These are phyloP conservation scores for Drosophila melanosoma DNA, from an alignment of 2,888 invertebrate species.

Conservation along the genomic window DNA sequence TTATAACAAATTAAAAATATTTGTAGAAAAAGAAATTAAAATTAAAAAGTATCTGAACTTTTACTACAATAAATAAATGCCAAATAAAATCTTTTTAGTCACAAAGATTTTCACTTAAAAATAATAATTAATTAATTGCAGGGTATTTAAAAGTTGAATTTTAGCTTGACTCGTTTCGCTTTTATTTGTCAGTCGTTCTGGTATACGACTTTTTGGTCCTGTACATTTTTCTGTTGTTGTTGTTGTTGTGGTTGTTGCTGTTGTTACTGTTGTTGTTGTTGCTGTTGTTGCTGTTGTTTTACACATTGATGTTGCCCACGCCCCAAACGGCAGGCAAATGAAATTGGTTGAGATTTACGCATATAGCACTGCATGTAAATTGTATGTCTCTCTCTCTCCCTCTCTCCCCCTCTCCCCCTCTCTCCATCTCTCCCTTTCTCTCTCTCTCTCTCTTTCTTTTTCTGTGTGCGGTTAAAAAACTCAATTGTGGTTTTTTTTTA, in stretches of 20 bases:
- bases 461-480: slow-evolving; percentile 47
- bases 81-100: not conserved
- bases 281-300: slow-evolving; percentile 26
- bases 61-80: not conserved
- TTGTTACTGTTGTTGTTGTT: not conserved
- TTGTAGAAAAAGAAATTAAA: not conserved
- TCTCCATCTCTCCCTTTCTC: not conserved
- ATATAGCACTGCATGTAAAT: slow-evolving; percentile 54
- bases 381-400: not conserved
- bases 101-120: fast-evolving
- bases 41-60: fast-evolving
- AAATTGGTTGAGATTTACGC: slow-evolving; percentile 73
- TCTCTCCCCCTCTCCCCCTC: not conserved
- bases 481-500: slow-evolving; percentile 79
- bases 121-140: not conserved
- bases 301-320: slow-evolving; percentile 14
- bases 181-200: slow-evolving; percentile 36
- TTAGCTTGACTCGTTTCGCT: not conserved
- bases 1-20: not conserved
- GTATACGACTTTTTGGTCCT: slow-evolving; percentile 41
- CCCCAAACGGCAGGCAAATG: slow-evolving; percentile 43
- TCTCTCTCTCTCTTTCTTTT: no score
- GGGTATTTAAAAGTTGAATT: slow-evolving; percentile 18
- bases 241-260: slow-evolving; percentile 25
- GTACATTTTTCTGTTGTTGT: slow-evolving; percentile 35